These are phyloP conservation scores for Ptyas mucosa DNA, from an alignment of 2,113 vertebrate genomes.

Conservation along the genomic window DNA sequence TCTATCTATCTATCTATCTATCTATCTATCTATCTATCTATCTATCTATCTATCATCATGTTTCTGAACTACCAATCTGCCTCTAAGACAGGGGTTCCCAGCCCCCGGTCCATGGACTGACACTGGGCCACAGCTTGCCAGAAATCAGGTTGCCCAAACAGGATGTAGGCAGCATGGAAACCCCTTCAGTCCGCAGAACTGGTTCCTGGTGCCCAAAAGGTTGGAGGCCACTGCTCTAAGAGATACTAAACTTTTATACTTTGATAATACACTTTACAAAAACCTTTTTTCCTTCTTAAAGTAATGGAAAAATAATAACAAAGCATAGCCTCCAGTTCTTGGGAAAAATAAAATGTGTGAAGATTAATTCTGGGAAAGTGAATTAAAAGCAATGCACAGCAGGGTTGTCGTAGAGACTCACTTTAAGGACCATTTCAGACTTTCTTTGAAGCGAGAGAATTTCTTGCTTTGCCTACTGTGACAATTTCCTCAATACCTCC, in stretches of 20 bases:
- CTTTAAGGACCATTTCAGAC: not conserved
- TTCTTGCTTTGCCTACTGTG: not conserved
- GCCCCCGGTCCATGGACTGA: no score
- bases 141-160: no score
- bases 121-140: no score
- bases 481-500: not conserved
- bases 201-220: no score
- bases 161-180: no score
- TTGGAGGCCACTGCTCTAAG: not conserved
- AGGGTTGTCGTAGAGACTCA: not conserved
- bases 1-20: no score
- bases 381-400: not conserved
- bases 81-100: no score
- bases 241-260: not conserved
- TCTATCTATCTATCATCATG: no score
- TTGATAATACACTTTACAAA: not conserved
- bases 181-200: no score
- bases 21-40: no score
- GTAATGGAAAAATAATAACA: not conserved
- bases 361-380: not conserved
- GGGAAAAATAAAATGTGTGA: not conserved
- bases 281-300: not conserved
- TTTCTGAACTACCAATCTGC: no score
- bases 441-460: not conserved
- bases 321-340: not conserved